These are phyloP conservation scores for Dasyornis broadbenti DNA, from an alignment of 2,113 vertebrate genomes.

Conservation along the genomic window DNA sequence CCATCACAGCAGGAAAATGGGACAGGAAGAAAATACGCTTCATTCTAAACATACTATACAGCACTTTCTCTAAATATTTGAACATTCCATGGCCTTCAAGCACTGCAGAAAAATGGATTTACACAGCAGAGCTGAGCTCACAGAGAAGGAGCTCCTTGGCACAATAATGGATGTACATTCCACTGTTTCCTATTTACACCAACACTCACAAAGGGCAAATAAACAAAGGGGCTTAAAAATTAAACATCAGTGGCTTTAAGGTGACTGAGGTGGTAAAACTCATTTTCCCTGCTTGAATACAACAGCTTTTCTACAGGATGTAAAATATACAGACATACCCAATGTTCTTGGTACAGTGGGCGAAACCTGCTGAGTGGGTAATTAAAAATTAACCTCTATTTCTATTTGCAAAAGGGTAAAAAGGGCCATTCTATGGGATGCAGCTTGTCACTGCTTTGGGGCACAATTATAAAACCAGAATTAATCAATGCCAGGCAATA, in stretches of 20 bases:
- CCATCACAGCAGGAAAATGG: conserved; percentile 1
- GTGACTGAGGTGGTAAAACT: neutral
- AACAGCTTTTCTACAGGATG: neutral
- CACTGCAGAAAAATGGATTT: neutral
- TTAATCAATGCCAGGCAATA: neutral
- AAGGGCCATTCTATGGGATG: neutral
- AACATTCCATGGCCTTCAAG: neutral
- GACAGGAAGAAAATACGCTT: conserved; percentile 44
- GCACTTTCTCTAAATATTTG: conserved; percentile 43
- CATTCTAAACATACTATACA: conserved; percentile 29
- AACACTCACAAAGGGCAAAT: neutral
- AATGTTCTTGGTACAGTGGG: neutral
- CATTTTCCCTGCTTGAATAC: neutral
- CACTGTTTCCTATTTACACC: conserved; percentile 41
- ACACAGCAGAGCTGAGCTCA: neutral
- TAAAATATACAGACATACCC: accelerated
- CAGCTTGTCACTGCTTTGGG: neutral
- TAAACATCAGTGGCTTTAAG: neutral
- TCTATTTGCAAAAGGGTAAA: neutral
- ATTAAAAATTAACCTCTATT: neutral
- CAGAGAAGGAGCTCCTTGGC: neutral
- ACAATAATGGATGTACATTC: neutral
- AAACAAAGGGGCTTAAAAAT: conserved; percentile 3
- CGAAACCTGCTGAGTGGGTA: neutral
- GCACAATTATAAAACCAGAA: neutral